Evolutionary conservation across 2,113 vertebrate species (phyloP), one percentile per base, ranked within the genome.

Genomic region (Anhinga anhinga): DNA sequence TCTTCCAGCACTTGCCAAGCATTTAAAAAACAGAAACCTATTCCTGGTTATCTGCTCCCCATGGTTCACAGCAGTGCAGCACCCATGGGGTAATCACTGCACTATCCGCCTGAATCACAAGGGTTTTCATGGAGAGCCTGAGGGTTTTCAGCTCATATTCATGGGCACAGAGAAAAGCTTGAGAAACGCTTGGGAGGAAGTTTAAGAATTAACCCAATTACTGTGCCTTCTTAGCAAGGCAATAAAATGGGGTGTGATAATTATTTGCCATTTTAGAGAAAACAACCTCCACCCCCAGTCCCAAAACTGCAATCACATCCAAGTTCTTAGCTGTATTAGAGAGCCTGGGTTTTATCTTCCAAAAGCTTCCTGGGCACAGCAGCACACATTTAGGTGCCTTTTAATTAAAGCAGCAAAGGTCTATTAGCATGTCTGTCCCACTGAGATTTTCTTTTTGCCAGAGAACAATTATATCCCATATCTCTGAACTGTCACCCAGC

Each of bases 21-120:
- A 19, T 86, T 95, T 94, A 63, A 52, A 91, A 88, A 18, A 1
- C 22, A 78, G 59, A 82, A 78, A 38, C 11, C 18, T 61, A 7
- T 22, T 62, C 47, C 34, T 70, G 12, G 27, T 36, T 49, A 34
- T 38, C 18, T 3, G 7, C 3, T 16, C 17, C 3, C 25, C 2
- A 25, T 4, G 26, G 18, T 17, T 70, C 0, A 0, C 25, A 86
- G 38, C 2, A 10, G 15, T 22, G 29, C 2, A 3, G 29, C 47
- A 70, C 21, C 58, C 19, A 3, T 7, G 45, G 49, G 70, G 25
- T 55, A 49, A 56, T 23, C 18, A 18, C 49, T 36, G 40, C 13
- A 8, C 16, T 19, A 44, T 11, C 7, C 13, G 62, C 38, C n/a
- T 27, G n/a, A 82, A 26, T n/a, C 50, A 49, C n/a, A 44, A 49